These are phyloP conservation scores for Albula goreensis DNA, from an alignment of 2,113 vertebrate species.

Conservation along the genomic window DNA sequence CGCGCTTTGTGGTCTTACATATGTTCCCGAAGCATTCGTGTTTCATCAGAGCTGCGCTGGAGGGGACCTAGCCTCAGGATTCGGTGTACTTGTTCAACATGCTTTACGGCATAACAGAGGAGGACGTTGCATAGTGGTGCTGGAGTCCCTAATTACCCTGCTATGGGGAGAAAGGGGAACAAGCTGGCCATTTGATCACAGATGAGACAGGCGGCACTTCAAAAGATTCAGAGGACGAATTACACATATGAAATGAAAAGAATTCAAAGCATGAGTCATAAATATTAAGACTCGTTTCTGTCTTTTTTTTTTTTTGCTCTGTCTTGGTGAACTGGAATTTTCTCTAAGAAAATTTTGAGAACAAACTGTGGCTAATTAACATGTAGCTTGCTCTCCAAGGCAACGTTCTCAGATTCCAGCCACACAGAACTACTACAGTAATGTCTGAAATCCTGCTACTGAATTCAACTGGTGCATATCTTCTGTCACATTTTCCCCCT, in stretches of 20 bases:
- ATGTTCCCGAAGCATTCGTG: too few species aligned
- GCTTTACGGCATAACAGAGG: background rate
- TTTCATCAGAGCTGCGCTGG: too few species aligned
- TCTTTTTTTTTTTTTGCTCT: background rate
- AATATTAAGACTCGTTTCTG: slow-evolving; percentile 39
- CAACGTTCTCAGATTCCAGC: slow-evolving; percentile 37
- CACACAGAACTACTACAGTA: slow-evolving; percentile 33
- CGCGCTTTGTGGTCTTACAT: too few species aligned
- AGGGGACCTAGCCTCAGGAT: background rate
- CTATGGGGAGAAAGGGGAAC: slow-evolving; percentile 11
- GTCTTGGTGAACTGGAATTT: slow-evolving; percentile 24
- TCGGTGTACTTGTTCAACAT: background rate
- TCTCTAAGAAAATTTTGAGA: slow-evolving; percentile 15
- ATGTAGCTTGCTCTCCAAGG: slow-evolving; percentile 29
- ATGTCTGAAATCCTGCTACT: slow-evolving; percentile 27
- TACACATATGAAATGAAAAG: slow-evolving; percentile 36
- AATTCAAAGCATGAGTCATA: slow-evolving; percentile 29
- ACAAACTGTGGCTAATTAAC: slow-evolving; percentile 50
- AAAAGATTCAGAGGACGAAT: slow-evolving; percentile 17
- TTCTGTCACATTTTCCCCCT: slow-evolving; percentile 59
- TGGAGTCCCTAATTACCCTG: slow-evolving; percentile 38
- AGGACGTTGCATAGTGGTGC: background rate
- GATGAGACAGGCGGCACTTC: slow-evolving; percentile 34
- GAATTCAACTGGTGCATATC: slow-evolving; percentile 37
- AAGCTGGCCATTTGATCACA: slow-evolving; percentile 49